phyloP scores from a whole-genome alignment of 1,140 invertebrate species.

The Caenorhabditis latens region DNA sequence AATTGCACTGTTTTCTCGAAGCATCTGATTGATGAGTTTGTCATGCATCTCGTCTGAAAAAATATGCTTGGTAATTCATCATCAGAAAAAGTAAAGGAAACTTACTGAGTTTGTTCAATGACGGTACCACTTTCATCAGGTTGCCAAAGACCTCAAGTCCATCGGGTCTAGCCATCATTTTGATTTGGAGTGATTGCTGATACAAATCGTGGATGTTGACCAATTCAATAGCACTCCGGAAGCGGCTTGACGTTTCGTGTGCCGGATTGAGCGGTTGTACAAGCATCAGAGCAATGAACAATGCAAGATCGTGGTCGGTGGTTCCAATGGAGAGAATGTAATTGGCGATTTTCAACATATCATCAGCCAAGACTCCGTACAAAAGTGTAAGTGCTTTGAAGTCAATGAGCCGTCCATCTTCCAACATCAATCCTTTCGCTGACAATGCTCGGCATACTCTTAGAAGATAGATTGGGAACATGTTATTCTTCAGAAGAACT shows the following conservation, averaged over 20 bases:
- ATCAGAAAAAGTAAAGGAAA: background rate
- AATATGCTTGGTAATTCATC: background rate
- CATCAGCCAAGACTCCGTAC: background rate
- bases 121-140: background rate
- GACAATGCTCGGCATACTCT: background rate
- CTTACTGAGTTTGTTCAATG: background rate
- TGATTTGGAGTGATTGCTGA: background rate
- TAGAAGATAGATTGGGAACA: background rate
- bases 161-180: background rate
- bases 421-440: background rate
- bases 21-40: background rate
- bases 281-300: background rate
- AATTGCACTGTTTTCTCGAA: background rate
- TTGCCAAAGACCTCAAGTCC: background rate
- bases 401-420: background rate
- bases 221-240: background rate
- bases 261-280: background rate
- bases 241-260: background rate
- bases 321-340: background rate
- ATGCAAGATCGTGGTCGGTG: background rate
- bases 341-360: background rate
- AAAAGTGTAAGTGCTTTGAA: background rate
- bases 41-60: background rate
- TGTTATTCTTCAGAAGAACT: conserved; percentile 24
- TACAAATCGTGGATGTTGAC: background rate